Evolutionary conservation across 2,113 vertebrate species (phyloP).

Genomic region (Pionites leucogaster): DNA sequence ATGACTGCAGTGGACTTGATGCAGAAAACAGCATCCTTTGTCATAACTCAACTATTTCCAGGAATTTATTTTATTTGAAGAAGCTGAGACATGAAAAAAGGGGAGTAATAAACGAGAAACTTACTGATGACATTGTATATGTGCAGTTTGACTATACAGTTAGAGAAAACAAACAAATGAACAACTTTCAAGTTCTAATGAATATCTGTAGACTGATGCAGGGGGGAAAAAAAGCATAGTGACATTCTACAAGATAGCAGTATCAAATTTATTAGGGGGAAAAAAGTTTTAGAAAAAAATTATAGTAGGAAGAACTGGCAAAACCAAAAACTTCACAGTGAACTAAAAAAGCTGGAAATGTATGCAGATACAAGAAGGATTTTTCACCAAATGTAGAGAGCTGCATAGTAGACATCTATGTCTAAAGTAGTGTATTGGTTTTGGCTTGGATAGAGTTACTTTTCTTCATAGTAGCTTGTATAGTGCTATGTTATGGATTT

Average conservation of each 20-base stretch:
- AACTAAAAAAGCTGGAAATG: not conserved
- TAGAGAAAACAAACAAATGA: not conserved
- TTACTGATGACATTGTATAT: not conserved
- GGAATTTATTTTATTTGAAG: not conserved
- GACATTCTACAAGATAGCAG: not conserved
- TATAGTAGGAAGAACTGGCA: not conserved
- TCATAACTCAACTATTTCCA: not conserved
- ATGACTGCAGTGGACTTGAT: not conserved
- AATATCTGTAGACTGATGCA: not conserved
- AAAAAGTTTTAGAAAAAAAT: not conserved
- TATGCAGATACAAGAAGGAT: not conserved
- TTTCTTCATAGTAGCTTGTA: not conserved
- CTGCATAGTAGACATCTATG: not conserved
- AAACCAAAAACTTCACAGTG: not conserved
- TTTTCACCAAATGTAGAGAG: not conserved
- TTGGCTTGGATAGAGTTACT: not conserved
- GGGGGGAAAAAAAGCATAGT: not conserved
- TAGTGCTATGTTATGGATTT: not conserved
- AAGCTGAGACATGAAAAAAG: not conserved
- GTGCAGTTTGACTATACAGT: not conserved
- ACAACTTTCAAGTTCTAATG: not conserved
- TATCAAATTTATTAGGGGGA: not conserved
- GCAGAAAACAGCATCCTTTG: not conserved
- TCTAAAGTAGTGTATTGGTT: not conserved
- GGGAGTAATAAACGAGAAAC: not conserved